Evolutionary conservation across 2,797 vertebrate species (phyloP).

Genomic region (Xenops minutus): DNA sequence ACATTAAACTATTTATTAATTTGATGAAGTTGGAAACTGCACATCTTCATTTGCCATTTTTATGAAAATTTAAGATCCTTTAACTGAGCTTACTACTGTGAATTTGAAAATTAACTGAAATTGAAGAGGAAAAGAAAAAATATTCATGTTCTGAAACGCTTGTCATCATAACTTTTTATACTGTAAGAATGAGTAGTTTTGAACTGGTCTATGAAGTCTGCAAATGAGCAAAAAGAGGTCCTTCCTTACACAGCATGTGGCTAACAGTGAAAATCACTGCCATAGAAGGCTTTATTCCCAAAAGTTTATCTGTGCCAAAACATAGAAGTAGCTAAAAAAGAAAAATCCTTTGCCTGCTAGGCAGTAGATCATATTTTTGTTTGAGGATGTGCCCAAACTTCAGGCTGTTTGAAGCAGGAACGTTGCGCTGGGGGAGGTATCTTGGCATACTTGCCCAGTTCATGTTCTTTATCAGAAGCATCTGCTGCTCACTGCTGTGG

Average conservation of each 20-base stretch:
- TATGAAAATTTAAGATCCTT: background rate
- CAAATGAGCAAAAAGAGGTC: background rate
- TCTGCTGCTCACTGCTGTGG: background rate
- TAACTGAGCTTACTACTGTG: background rate
- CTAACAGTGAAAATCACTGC: background rate
- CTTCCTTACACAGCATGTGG: background rate
- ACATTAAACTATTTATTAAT: background rate
- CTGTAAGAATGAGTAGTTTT: background rate
- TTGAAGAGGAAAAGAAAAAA: background rate
- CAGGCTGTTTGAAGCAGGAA: background rate
- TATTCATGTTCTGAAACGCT: background rate
- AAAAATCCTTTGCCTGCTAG: background rate
- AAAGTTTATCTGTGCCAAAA: background rate
- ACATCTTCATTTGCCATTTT: background rate
- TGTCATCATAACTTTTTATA: background rate
- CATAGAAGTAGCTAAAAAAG: background rate
- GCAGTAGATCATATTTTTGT: background rate
- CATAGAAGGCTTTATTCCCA: background rate
- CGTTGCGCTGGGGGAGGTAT: background rate
- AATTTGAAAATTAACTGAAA: background rate
- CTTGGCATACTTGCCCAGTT: background rate
- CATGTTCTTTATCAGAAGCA: background rate
- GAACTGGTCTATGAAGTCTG: background rate
- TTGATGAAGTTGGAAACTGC: background rate
- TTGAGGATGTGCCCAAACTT: background rate